phyloP scores from a whole-genome alignment of 1,140 invertebrate genomes.

The Mactra quadrangularis region DNA sequence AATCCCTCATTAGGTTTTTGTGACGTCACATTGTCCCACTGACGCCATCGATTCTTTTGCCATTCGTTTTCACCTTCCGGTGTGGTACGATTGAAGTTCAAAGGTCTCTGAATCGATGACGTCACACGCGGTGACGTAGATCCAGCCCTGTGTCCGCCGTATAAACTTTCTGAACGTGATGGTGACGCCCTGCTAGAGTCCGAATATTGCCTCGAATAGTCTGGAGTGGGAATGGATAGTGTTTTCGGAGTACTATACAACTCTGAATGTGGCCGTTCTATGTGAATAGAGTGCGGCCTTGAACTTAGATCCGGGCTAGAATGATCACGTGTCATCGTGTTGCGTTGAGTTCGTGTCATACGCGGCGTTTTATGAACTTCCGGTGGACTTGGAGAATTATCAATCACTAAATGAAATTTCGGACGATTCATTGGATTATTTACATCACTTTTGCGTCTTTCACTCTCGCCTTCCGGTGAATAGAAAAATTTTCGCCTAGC shows the following conservation, averaged over 20 bases:
- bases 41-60: conserved; percentile 57
- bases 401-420: conserved; percentile 57
- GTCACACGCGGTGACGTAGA: conserved; percentile 51
- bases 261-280: conserved; percentile 45
- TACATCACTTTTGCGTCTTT: conserved; percentile 52
- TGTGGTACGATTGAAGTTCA: conserved; percentile 51
- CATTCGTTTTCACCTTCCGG: conserved; percentile 59
- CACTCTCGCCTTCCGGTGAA: conserved; percentile 9
- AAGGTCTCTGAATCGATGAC: conserved; percentile 57
- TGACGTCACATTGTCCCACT: conserved; percentile 54
- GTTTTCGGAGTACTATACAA: conserved; percentile 47
- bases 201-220: conserved; percentile 37
- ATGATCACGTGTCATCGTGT: conserved; percentile 47
- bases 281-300: conserved; percentile 55
- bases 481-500: conserved; percentile 51
- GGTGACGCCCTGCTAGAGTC: background rate
- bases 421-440: conserved; percentile 44
- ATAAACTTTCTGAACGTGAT: conserved; percentile 30
- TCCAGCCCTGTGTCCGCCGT: background rate
- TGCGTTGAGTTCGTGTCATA: conserved; percentile 32
- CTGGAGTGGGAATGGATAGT: conserved; percentile 55
- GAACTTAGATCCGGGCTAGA: conserved; percentile 37
- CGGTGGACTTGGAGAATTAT: conserved; percentile 58
- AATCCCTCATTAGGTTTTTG: conserved; percentile 44
- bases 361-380: conserved; percentile 37